phyloP scores from a whole-genome alignment of 2,797 vertebrate species.

The Pipistrellus pygmaeus region DNA sequence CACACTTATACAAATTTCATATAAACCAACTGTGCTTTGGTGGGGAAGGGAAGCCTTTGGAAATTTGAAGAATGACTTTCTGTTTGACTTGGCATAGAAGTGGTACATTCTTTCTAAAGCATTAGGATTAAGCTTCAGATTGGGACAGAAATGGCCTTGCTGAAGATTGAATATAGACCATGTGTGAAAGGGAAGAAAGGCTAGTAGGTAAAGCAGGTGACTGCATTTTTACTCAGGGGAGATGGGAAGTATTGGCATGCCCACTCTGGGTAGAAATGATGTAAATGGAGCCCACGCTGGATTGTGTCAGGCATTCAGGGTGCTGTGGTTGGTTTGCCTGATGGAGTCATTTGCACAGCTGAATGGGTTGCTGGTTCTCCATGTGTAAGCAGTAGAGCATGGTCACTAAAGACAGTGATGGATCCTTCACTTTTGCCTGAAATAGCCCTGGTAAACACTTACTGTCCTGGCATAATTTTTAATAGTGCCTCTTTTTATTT shows the following conservation, averaged over 20 bases:
- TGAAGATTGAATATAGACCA: neutral
- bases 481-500: conserved; percentile 36
- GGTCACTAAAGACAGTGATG: neutral
- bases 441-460: neutral
- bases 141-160: neutral
- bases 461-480: neutral
- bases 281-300: neutral
- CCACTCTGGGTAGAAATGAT: neutral
- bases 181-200: conserved; percentile 13
- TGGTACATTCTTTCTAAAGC: neutral
- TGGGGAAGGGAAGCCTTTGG: neutral
- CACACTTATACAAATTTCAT: neutral
- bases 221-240: neutral
- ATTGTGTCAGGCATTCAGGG: neutral
- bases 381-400: neutral
- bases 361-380: neutral
- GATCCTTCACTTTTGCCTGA: neutral
- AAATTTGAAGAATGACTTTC: conserved; percentile 44
- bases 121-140: conserved; percentile 45
- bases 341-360: neutral
- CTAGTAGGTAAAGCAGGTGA: neutral
- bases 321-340: neutral
- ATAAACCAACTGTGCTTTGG: neutral
- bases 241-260: neutral
- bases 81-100: conserved; percentile 29